Evolutionary conservation across 92 coral and sea anemone species (phyloP).

Genomic region (Galaxea fascicularis): DNA sequence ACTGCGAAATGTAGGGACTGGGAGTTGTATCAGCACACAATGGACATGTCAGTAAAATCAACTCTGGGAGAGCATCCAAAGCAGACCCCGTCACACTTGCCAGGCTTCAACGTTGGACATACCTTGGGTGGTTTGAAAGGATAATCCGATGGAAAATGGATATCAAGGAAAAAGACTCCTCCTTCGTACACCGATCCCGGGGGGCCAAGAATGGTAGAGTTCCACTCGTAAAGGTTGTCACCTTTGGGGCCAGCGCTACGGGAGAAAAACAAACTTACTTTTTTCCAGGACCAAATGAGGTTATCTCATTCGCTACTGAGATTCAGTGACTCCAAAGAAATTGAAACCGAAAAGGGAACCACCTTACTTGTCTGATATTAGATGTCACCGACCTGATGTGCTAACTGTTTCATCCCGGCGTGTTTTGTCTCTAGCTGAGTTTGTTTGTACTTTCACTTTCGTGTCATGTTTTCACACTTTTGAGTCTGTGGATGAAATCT

Average conservation of each 20-base stretch:
- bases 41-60: no score
- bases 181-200: constrained; percentile 95
- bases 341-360: neutral
- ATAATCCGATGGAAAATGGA: constrained; percentile 94
- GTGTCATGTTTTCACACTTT: neutral
- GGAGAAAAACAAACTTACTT: neutral
- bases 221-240: constrained; percentile 93
- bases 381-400: neutral
- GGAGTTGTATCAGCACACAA: no score
- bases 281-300: no score
- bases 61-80: no score
- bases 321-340: neutral
- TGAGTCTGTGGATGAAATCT: neutral
- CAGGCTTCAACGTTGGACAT: neutral
- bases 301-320: no score
- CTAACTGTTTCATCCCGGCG: neutral
- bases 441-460: no score
- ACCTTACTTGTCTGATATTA: neutral
- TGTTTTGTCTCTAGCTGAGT: no score
- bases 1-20: no score
- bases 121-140: constrained; percentile 99
- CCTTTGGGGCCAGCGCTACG: constrained; percentile 97
- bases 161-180: constrained; percentile 95
- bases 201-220: constrained; percentile 96
- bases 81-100: neutral